phyloP scores from a whole-genome alignment of 2,797 vertebrate genomes.

The Phyllotis vaccarum region DNA sequence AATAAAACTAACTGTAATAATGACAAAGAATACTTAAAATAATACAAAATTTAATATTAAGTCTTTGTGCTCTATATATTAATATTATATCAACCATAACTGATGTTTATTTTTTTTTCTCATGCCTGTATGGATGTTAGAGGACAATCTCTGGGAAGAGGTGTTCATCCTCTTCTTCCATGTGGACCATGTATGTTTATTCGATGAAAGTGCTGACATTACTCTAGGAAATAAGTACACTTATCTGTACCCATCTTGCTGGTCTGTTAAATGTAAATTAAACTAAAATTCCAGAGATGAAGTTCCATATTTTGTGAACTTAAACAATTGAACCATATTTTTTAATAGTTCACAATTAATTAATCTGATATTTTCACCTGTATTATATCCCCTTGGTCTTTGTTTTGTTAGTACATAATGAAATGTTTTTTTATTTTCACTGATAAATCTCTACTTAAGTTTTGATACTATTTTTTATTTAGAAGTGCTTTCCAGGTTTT shows the following conservation, averaged over 20 bases:
- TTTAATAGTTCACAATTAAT: neutral
- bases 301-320: neutral
- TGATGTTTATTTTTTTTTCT: neutral
- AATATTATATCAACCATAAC: no score
- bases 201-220: neutral
- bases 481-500: neutral
- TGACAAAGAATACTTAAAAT: neutral
- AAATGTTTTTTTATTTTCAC: neutral
- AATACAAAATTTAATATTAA: neutral
- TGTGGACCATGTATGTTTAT: neutral
- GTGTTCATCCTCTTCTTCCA: neutral
- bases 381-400: neutral
- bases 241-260: neutral
- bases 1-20: neutral
- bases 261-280: neutral
- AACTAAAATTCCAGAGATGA: neutral
- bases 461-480: neutral
- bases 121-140: neutral
- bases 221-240: neutral
- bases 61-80: neutral
- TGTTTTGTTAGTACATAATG: neutral
- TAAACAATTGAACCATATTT: neutral
- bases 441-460: neutral
- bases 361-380: constrained; percentile 8
- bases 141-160: neutral